Base-by-base conservation (phyloP, 2,113 vertebrate species). In the Cochlearius cochlearius region DNA sequence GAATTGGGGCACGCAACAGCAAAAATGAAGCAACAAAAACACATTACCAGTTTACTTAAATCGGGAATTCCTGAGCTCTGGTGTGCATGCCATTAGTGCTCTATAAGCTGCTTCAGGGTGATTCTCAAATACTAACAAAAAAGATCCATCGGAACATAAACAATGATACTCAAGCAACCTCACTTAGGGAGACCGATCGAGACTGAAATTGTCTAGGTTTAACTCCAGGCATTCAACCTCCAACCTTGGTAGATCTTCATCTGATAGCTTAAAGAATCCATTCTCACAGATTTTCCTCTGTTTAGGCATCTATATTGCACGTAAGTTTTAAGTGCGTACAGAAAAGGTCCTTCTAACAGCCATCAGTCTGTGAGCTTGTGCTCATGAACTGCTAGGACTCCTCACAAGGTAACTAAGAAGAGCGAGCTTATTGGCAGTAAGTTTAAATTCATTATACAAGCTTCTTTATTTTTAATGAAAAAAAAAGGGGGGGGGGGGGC, bases 401-500 rank as follows among this genome's bases (percentile, higher is more conserved):
- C 53, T 76, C 34, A 60, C 69, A 36, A 73, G 30, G 25, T 26
- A 64, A 58, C 18, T 1, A 1, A 75, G 58, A 45, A 82, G 71
- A 74, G 11, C 22, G 88, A 41, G 20, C 34, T 32, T 83, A 3
- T 41, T 64, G 32, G 25, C 58, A 45, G 4, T 45, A 81, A 26
- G 9, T 83, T 88, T 60, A 36, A 55, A 47, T 55, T 85, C 27
- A 47, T 76, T 47, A 52, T 21, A 23, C 9, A 47, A 71, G 18
- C 4, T 30, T 87, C 55, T 59, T 47, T n/a, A 22, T 55, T 55
- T 73, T 59, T 29, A 76, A 38, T 23, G 4, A 18, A 16, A 41
- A 68, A 78, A 7, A 7, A 56, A 20, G 5, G 7, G 5, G 4
- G 2, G 2, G 1, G 41, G 41, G 41, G 41, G 15, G 14, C 5